phyloP scores from a whole-genome alignment of 2,797 vertebrate genomes.

The Rhabdomys pumilio region DNA sequence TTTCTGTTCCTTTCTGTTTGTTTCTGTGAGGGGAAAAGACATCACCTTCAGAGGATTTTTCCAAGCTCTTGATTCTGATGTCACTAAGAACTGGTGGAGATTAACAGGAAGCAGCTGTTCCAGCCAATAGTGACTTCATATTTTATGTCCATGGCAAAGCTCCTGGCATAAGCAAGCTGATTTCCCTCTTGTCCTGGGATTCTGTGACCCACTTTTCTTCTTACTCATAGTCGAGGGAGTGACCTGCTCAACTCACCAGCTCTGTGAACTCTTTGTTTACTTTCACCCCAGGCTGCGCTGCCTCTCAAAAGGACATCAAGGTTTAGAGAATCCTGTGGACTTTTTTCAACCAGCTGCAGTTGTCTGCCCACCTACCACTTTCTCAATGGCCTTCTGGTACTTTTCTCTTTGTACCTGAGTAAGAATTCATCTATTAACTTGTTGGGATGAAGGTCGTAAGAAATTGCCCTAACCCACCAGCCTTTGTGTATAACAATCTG shows the following conservation, averaged over 20 bases:
- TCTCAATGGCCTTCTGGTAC: neutral
- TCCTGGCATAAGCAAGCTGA: neutral
- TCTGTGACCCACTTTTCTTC: slow-evolving; percentile 6
- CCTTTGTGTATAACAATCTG: neutral
- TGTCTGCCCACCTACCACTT: neutral
- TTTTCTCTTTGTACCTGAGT: neutral
- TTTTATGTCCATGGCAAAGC: neutral
- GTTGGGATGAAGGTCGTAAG: neutral
- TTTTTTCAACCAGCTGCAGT: neutral
- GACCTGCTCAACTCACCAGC: neutral
- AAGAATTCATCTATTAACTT: neutral
- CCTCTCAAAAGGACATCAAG: neutral
- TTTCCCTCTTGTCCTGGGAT: neutral
- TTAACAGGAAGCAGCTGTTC: slow-evolving; percentile 1
- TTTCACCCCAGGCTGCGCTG: neutral
- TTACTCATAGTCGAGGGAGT: neutral
- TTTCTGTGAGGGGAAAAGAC: neutral
- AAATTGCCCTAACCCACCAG: neutral
- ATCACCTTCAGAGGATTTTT: neutral
- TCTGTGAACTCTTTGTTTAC: neutral
- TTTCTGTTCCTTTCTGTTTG: neutral
- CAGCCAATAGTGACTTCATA: slow-evolving; percentile 26
- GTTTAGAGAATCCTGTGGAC: neutral
- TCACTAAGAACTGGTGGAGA: neutral
- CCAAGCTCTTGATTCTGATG: neutral